Evolutionary conservation across 92 coral and sea anemone species (phyloP).

Genomic region (Porites evermanni): DNA sequence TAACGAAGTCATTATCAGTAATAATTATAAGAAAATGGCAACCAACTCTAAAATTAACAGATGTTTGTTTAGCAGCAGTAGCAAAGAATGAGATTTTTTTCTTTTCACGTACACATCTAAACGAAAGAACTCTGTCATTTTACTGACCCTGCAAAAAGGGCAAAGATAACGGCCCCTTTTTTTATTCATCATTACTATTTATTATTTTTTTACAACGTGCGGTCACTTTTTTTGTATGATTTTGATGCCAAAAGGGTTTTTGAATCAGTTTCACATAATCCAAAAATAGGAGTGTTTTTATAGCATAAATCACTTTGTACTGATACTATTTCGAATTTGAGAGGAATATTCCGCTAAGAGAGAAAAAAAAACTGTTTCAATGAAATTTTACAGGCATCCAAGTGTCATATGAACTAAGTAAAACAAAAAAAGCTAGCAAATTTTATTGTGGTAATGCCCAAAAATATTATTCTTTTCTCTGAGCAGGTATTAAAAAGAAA

Average conservation of each 20-base stretch:
- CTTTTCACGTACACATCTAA: not conserved
- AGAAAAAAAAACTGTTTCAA: too few species aligned
- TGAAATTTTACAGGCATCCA: not conserved
- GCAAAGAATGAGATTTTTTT: not conserved
- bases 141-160: too few species aligned
- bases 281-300: too few species aligned
- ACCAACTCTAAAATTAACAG: slow-evolving; percentile 9
- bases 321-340: not conserved
- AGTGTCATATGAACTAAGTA: not conserved
- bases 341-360: not conserved
- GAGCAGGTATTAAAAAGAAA: slow-evolving; percentile 15
- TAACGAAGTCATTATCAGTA: slow-evolving; percentile 8
- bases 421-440: slow-evolving; percentile 14
- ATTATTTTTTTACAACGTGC: too few species aligned
- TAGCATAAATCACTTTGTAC: too few species aligned
- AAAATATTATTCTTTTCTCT: slow-evolving; percentile 29
- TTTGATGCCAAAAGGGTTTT: too few species aligned
- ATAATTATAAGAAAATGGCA: slow-evolving; percentile 32
- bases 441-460: not conserved
- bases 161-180: too few species aligned
- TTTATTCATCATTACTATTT: too few species aligned
- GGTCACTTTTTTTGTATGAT: too few species aligned
- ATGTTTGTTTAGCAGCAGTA: slow-evolving; percentile 26
- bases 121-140: too few species aligned
- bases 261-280: not conserved